A percentile compares a stretch with the other conserved stretches of the same genome.
Conservation (phyloP, 2,113 vertebrate genomes). For the Aix galericulata region DNA sequence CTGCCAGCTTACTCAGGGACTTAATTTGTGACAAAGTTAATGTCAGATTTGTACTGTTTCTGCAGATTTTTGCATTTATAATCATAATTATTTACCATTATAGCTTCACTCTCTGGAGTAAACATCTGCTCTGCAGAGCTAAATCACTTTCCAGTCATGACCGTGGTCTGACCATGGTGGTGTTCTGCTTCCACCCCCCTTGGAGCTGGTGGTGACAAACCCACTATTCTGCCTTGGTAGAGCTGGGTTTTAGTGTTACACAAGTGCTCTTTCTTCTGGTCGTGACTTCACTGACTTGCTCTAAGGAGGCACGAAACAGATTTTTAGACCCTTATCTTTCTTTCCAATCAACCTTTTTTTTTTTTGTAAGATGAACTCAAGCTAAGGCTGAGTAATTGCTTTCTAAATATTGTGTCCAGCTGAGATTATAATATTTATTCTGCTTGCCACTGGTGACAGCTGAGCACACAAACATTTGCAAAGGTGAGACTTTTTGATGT, state of each 20-base stretch:
- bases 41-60: neutral
- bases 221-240: neutral
- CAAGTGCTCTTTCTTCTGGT: constrained; percentile 39
- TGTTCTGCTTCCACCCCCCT: neutral
- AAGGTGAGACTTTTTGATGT: constrained; percentile 16
- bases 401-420: constrained; percentile 61
- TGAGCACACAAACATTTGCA: constrained; percentile 37
- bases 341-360: neutral
- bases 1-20: neutral
- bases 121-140: neutral
- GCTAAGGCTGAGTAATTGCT: constrained; percentile 46
- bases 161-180: neutral
- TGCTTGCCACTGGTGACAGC: constrained; percentile 39
- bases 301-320: constrained; percentile 11
- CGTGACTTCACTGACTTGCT: neutral
- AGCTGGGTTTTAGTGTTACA: neutral
- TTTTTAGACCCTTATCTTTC: constrained; percentile 4
- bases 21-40: neutral
- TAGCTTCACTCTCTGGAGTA: neutral
- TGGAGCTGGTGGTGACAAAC: constrained; percentile 5
- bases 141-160: neutral
- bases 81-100: neutral
- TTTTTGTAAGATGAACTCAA: constrained; percentile 9
- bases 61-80: neutral
- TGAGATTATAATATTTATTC: constrained; percentile 60